Base-by-base conservation (phyloP, 2,113 vertebrate genomes). In the Sclerurus mexicanus region DNA sequence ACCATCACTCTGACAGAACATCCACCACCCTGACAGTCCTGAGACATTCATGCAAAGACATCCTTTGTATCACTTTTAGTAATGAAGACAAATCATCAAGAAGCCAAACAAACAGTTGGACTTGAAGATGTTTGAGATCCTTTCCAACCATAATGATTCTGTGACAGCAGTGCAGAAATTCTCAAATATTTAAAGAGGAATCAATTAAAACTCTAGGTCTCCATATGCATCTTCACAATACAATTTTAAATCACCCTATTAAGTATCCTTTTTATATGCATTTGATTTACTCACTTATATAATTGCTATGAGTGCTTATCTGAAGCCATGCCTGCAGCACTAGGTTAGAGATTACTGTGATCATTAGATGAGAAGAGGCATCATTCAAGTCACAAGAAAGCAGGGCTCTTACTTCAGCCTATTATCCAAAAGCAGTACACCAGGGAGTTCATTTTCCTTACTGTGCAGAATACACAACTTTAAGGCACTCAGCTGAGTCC, bases 1-100 rank as follows among this genome's bases (percentile, higher is more conserved):
- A 14, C 62, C 72, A 35, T 17, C 69, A 20, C 4, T 30, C 64
- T 27, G 39, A 28, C 24, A 55, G 24, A 67, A 69, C 24, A 8
- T 18, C 60, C 77, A 68, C 30, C 16, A 33, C 6, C 40, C 4
- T 31, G 40, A 44, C 66, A 93, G 84, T n/a, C 33, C 39, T 18
- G 39, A 58, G 3, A 30, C 3, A 0, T 14, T 42, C 72, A 3
- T 11, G 49, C 49, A 56, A 67, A 85, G 62, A 42, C 0, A 0
- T 9, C 10, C 6, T n/a, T 62, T 28, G 23, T 31, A 15, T 10
- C 69, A 58, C 55, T 52, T 40, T 10, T 39, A 59, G 33, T 18
- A 59, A 72, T 2, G n/a, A 62, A 72, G 22, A n/a, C 17, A 93
- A n/a, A 73, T 31, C 59, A 33, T 62, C 15, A 49, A 37, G 59